Evolutionary conservation across 2,797 vertebrate genomes (phyloP), one percentile per base, ranked within the genome.

Genomic region (Poecilia gillii): DNA sequence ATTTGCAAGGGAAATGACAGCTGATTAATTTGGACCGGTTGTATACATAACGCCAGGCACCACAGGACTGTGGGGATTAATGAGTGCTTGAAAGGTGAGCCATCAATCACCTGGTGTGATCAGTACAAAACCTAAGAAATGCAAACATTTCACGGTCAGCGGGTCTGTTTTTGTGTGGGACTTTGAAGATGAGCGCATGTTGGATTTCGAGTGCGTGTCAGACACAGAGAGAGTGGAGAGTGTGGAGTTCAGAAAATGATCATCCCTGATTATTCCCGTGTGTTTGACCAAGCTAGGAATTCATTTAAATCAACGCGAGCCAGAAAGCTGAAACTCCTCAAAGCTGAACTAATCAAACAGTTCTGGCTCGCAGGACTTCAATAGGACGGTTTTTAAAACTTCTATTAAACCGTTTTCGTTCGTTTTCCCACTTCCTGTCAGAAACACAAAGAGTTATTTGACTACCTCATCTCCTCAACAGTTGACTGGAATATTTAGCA

Each of bases 231-330:
- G 46, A 68, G 31, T 47, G 57, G 47, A 57, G 76, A 73, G 76
- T 74, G 88, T 70, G 86, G 86, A 84, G 76, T 82, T 85, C 64
- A 87, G 73, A 70, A 70, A 70, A 90, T 86, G 89, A 92, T 85
- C 73, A 68, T 78, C 77, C 81, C 77, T 93, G 88, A 96, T 94
- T 89, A 87, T 86, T 93, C 87, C 93, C 94, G 14, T 45, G 41
- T 95, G 94, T 93, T 88, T 72, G 75, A 84, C 78, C 87, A 55
- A 75, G 85, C 89, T 55, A 82, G 73, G 85, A 81, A 84, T 87
- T 89, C 87, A 81, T 88, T 87, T 90, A 86, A 90, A 90, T 90
- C 78, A 85, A 88, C 84, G 76, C 28, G 62, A 90, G 85, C 82
- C 88, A 87, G 84, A 86, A 70, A 85, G 70, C 83, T 28, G 74